phyloP scores from a whole-genome alignment of 2,888 invertebrate species.

The Campaea margaritaria region DNA sequence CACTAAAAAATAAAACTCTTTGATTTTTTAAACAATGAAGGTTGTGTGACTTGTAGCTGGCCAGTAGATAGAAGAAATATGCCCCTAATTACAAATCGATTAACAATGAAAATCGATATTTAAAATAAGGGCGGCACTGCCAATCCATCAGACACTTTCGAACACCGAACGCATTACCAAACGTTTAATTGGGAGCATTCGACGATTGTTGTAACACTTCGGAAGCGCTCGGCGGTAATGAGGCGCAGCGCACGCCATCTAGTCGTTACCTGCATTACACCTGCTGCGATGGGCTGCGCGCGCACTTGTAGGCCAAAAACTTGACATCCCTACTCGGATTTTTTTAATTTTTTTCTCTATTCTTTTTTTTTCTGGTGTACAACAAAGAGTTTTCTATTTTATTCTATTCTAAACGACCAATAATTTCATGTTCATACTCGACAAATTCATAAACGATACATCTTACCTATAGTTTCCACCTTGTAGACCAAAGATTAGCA shows the following conservation, averaged over 20 bases:
- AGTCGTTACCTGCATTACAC: constrained; percentile 32
- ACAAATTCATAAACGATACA: no score
- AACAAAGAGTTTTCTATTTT: no score
- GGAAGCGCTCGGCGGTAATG: constrained; percentile 36
- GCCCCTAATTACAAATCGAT: neutral
- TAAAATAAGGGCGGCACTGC: neutral
- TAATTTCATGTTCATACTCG: no score
- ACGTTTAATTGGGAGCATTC: constrained; percentile 33
- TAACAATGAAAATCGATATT: constrained; percentile 4
- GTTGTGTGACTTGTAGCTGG: no score
- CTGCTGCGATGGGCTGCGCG: constrained; percentile 7
- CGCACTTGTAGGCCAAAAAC: constrained; percentile 8
- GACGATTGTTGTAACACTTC: constrained; percentile 32
- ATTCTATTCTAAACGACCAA: no score
- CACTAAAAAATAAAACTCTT: no score
- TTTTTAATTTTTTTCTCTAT: no score
- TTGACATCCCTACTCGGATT: no score
- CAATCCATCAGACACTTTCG: constrained; percentile 18
- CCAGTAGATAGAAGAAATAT: neutral
- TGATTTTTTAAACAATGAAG: no score
- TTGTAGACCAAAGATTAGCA: no score
- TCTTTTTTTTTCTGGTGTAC: no score
- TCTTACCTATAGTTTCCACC: no score
- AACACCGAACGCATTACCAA: constrained; percentile 30
- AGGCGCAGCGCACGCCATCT: constrained; percentile 55